Percentiles rank a stretch among this genome's conserved stretches.
phyloP scores from a whole-genome alignment of 2,113 vertebrate species.

The Trematocara marginatum region DNA sequence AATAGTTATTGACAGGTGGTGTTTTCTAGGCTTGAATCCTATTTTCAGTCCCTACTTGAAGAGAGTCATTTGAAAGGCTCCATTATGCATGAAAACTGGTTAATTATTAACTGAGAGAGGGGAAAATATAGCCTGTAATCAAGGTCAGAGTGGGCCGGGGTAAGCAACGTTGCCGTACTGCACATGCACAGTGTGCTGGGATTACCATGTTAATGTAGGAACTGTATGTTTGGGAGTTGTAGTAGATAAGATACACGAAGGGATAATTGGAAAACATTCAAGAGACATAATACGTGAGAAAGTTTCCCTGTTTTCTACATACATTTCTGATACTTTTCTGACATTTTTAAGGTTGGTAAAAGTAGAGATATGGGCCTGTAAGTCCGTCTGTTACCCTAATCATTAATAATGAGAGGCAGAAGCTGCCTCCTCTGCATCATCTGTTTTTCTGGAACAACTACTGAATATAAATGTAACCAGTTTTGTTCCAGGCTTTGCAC shows the following conservation, averaged over 20 bases:
- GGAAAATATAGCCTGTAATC: constrained; percentile 49
- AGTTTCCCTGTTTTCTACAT: not conserved
- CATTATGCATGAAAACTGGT: constrained; percentile 11
- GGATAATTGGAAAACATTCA: not conserved
- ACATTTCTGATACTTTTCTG: not conserved
- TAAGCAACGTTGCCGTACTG: not conserved
- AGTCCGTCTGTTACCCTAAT: not conserved
- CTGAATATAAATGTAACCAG: constrained; percentile 44
- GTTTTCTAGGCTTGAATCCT: not conserved
- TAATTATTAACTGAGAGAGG: constrained; percentile 66
- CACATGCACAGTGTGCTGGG: not conserved
- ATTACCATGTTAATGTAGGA: not conserved
- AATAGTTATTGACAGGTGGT: not conserved
- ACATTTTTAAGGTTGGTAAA: not conserved
- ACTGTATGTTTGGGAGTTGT: not conserved
- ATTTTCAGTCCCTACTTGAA: not conserved
- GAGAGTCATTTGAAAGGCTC: not conserved
- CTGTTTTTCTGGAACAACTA: constrained; percentile 39
- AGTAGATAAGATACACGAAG: not conserved
- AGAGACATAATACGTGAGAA: not conserved
- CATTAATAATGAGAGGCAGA: constrained; percentile 22
- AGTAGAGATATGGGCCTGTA: not conserved
- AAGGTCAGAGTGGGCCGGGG: constrained; percentile 40
- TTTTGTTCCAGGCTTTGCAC: constrained; percentile 2
- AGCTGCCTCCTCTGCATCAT: constrained; percentile 32